These are phyloP conservation scores for Neodiprion lecontei DNA, from an alignment of 1,140 invertebrate species.

Conservation along the genomic window DNA sequence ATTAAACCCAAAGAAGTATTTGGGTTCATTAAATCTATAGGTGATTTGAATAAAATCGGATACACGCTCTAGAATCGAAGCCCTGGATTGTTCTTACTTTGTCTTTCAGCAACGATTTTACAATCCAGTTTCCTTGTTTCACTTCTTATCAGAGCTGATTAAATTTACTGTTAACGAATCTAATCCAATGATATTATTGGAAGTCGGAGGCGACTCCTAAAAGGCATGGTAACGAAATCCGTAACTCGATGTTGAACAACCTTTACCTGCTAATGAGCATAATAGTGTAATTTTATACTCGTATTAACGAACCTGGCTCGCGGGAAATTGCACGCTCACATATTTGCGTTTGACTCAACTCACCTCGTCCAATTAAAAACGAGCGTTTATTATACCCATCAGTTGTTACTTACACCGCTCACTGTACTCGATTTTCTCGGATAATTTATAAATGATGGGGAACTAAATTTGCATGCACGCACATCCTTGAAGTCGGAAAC, in stretches of 20 bases:
- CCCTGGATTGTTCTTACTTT: no score
- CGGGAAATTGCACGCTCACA: background rate
- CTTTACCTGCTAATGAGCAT: conserved; percentile 7
- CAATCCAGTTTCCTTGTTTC: no score
- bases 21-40: background rate
- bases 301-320: background rate
- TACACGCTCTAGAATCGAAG: no score
- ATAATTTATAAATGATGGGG: no score
- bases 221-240: background rate
- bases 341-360: background rate
- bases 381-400: background rate
- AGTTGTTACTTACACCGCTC: background rate
- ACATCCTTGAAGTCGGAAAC: no score
- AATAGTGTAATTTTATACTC: conserved; percentile 11
- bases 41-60: no score
- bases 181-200: background rate
- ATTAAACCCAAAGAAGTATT: background rate
- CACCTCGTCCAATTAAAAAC: conserved; percentile 8
- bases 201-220: background rate
- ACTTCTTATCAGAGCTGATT: no score
- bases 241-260: background rate
- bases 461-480: no score
- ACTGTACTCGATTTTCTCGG: no score
- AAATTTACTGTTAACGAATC: background rate
- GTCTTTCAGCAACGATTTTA: no score